Evolutionary conservation across 2,888 invertebrate genomes (phyloP), one percentile per base, ranked within the genome.

Genomic region (Tridacna crocea): DNA sequence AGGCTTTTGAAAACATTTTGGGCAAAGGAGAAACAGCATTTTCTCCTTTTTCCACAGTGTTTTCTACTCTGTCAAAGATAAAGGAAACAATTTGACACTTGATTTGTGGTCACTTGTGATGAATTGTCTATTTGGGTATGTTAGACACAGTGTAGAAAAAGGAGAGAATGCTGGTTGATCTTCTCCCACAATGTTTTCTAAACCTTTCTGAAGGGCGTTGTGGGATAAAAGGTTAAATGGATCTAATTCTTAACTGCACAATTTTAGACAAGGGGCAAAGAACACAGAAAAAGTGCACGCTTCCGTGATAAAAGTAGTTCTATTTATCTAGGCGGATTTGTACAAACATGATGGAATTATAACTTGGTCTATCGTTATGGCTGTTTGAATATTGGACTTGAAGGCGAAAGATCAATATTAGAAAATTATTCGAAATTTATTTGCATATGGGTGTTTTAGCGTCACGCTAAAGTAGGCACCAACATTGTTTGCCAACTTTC

Each of bases 341-440:
- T 48, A 22, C 70, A 70, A 70, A 70, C 47, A 70, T 51, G 12
- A 26, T n/a, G 17, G 70, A 51, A 70, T 70, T 70, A 61, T 13
- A 36, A 17, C 61, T 8, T 19, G 13, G 61, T 24, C 61, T 61
- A 24, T 61, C 2, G n/a, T 24, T 22, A 27, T 22, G 36, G 36
- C 19, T 83, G 83, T 83, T 83, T 80, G 78, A 75, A 80, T 80
- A 83, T 72, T 80, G 72, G 80, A 68, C 77, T 75, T 36, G 46
- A 61, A 77, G 83, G 83, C 80, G 72, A 83, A 83, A 80, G 83
- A 83, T 83, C 83, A 83, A 83, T 83, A 83, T 83, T 83, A 77
- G 77, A 80, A 80, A 78, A 80, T 83, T 83, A 83, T 83, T 80
- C 77, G 83, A 83, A 83, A 83, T 83, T 80, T 83, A 83, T 83